A percentile compares a stretch with the other conserved stretches of the same genome.
Conservation (phyloP, 2,797 vertebrate genomes). For the Myotis planiceps region DNA sequence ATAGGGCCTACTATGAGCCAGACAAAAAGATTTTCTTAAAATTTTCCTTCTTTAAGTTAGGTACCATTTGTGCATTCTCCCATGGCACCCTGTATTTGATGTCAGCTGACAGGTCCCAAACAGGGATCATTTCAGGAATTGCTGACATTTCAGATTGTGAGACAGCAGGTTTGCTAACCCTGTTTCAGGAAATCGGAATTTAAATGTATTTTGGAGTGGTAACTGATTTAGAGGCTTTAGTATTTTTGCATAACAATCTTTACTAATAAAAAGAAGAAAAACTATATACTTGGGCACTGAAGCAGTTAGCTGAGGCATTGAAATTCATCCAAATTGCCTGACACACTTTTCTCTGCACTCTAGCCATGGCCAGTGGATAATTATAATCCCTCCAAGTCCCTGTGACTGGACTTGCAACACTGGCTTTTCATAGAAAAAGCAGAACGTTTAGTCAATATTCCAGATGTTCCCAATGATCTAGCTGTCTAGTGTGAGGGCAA, state of each 20-base stretch:
- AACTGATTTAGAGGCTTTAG: not conserved
- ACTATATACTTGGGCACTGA: not conserved
- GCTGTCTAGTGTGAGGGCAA: slow-evolving; percentile 8
- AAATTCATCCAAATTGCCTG: not conserved
- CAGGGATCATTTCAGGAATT: not conserved
- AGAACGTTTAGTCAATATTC: slow-evolving; percentile 39
- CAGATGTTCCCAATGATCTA: slow-evolving; percentile 65
- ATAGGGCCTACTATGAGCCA: not conserved
- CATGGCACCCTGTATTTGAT: no score
- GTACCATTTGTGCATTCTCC: not conserved
- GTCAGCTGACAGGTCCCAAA: not conserved
- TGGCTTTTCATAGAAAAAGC: slow-evolving; percentile 8
- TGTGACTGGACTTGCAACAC: not conserved
- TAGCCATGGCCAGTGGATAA: not conserved
- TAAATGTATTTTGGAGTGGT: not conserved
- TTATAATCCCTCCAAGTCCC: not conserved
- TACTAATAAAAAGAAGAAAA: not conserved
- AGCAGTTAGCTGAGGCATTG: not conserved
- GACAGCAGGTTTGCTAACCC: not conserved
- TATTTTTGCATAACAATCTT: not conserved
- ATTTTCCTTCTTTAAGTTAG: not conserved
- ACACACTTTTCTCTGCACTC: not conserved
- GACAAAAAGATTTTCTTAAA: not conserved
- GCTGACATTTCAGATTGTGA: not conserved
- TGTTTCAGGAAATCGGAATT: not conserved